Conservation (phyloP, 1,140 invertebrate species). For the Drosophila littoralis region DNA sequence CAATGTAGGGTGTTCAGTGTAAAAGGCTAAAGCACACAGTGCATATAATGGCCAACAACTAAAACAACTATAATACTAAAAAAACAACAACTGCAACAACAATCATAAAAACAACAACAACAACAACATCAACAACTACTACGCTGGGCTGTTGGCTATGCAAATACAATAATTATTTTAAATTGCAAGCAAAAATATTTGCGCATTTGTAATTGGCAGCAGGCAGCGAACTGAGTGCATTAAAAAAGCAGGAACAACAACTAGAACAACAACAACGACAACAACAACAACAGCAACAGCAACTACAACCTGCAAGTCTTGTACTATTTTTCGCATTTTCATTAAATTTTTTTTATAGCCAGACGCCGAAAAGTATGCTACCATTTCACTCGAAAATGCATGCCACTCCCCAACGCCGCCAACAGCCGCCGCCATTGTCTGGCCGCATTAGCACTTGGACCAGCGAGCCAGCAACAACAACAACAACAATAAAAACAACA, state of each 20-base stretch:
- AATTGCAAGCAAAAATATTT: slow-evolving; percentile 66
- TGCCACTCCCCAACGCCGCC: neutral
- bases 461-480: slow-evolving; percentile 55
- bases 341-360: slow-evolving; percentile 49
- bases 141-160: slow-evolving; percentile 18
- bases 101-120: neutral
- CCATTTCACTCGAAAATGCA: slow-evolving; percentile 17
- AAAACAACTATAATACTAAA: slow-evolving; percentile 17
- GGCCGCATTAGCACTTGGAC: slow-evolving; percentile 77
- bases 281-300: slow-evolving; percentile 35
- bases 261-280: slow-evolving; percentile 13
- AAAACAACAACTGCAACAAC: slow-evolving; percentile 7
- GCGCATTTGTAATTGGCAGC: slow-evolving; percentile 69
- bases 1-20: neutral
- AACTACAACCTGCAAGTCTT: neutral
- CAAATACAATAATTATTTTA: slow-evolving; percentile 69
- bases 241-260: slow-evolving; percentile 22
- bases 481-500: slow-evolving; percentile 46
- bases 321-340: slow-evolving; percentile 52
- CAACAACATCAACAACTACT: slow-evolving; percentile 4
- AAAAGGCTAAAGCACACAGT: slow-evolving; percentile 19
- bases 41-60: slow-evolving; percentile 18
- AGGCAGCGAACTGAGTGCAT: slow-evolving; percentile 19
- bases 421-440: slow-evolving; percentile 60
- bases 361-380: slow-evolving; percentile 29